A percentile compares a stretch with the other conserved stretches of the same genome.
phyloP scores from a whole-genome alignment of 1,140 invertebrate genomes.

The Achatina immaculata region DNA sequence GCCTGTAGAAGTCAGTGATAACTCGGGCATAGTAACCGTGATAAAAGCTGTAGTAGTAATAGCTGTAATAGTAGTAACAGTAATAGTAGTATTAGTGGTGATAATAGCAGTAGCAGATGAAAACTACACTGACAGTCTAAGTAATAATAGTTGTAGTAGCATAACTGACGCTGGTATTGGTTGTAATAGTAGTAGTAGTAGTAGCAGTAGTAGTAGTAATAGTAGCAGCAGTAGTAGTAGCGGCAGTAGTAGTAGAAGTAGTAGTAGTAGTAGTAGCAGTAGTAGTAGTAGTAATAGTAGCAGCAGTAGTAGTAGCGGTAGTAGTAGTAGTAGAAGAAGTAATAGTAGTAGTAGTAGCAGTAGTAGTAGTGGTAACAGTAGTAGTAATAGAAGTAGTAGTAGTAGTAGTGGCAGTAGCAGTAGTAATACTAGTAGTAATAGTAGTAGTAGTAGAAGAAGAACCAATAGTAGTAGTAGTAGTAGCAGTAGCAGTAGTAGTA shows the following conservation, averaged over 20 bases:
- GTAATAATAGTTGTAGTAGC: background rate
- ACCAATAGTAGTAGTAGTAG: too few relatives aligned
- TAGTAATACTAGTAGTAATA: too few relatives aligned
- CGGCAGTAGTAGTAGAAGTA: constrained; percentile 13
- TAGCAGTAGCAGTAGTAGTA: too few relatives aligned
- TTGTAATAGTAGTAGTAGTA: background rate
- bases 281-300: constrained; percentile 21
- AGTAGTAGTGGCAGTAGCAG: background rate
- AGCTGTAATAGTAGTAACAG: background rate
- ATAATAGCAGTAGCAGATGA: constrained; percentile 3
- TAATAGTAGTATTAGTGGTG: background rate
- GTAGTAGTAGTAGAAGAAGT: background rate
- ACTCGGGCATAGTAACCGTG: background rate
- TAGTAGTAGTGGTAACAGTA: constrained; percentile 11
- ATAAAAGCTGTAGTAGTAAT: background rate
- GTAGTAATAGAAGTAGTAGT: too few relatives aligned
- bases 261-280: constrained; percentile 19
- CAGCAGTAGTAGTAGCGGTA: constrained; percentile 11
- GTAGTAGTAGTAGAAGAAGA: too few relatives aligned
- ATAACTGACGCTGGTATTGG: background rate
- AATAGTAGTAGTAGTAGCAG: background rate
- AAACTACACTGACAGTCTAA: background rate
- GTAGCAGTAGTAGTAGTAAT: background rate
- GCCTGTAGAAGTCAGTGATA: too few relatives aligned
- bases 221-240: background rate